phyloP scores from a whole-genome alignment of 23 tunicate species.

The Trididemnum miniatum region DNA sequence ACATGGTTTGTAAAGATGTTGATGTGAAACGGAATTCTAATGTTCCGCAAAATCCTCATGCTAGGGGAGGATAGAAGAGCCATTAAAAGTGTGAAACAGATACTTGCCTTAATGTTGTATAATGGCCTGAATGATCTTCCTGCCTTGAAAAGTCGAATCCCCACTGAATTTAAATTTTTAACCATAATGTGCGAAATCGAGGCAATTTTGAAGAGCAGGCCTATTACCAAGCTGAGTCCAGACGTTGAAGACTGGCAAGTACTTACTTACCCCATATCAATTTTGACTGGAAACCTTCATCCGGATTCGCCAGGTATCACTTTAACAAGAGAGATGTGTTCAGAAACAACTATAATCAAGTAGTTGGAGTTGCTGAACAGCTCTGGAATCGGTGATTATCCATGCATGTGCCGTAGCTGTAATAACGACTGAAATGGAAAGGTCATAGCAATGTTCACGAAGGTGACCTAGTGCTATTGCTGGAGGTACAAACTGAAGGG shows the following conservation, averaged over 20 bases:
- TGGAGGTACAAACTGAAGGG: not conserved
- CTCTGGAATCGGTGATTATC: slow-evolving; percentile 6
- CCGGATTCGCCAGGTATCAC: slow-evolving; percentile 15
- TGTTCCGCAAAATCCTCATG: slow-evolving; percentile 27
- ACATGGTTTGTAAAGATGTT: not conserved
- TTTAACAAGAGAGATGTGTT: slow-evolving; percentile 14
- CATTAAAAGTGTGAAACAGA: slow-evolving; percentile 11
- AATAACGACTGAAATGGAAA: not conserved
- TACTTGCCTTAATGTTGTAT: not conserved
- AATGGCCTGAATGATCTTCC: slow-evolving; percentile 16
- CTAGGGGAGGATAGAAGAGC: slow-evolving; percentile 31
- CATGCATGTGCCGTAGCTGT: slow-evolving; percentile 18
- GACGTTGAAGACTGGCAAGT: slow-evolving; percentile 22
- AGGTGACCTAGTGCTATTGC: not conserved
- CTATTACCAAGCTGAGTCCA: not conserved
- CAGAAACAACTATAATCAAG: not conserved
- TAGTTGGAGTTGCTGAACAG: slow-evolving; percentile 15
- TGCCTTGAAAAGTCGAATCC: slow-evolving; percentile 15
- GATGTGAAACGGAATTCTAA: slow-evolving; percentile 4
- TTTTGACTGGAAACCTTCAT: slow-evolving; percentile 20
- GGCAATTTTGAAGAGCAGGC: slow-evolving; percentile 10
- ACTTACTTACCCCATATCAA: not conserved
- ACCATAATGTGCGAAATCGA: slow-evolving; percentile 20
- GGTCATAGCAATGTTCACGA: not conserved
- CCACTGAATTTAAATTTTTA: slow-evolving; percentile 14